Percentiles rank a stretch among this genome's conserved stretches.
These are phyloP conservation scores for Syrmaticus mikado DNA, from an alignment of 2,113 vertebrate genomes.

Conservation along the genomic window DNA sequence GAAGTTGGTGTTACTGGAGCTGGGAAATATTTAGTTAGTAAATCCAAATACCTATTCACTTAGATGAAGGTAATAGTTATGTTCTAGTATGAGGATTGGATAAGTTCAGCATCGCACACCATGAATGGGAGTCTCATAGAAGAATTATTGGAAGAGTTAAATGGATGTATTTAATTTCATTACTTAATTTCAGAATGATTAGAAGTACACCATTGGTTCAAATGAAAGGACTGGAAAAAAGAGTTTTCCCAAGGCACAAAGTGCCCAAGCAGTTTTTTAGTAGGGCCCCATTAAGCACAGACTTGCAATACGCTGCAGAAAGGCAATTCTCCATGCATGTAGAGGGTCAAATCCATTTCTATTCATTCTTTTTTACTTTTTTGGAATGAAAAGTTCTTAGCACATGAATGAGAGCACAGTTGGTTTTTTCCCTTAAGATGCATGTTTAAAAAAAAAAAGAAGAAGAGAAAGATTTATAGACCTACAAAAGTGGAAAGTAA, in stretches of 20 bases:
- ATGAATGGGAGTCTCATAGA: neutral
- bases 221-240: neutral
- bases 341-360: neutral
- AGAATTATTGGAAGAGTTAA: neutral
- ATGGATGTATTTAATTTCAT: neutral
- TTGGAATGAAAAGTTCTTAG: neutral
- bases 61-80: neutral
- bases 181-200: neutral
- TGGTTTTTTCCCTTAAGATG: neutral
- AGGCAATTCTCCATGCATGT: conserved; percentile 13
- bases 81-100: neutral
- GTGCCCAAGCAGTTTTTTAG: neutral
- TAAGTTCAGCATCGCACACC: neutral
- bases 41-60: neutral
- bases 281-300: neutral
- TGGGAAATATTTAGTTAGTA: neutral
- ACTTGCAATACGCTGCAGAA: neutral
- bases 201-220: neutral
- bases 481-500: conserved; percentile 40
- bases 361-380: neutral
- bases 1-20: neutral
- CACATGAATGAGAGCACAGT: neutral
- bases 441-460: conserved; percentile 29
- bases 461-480: neutral
- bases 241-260: neutral